These are phyloP conservation scores for Procavia capensis DNA, from an alignment of 2,113 vertebrate genomes.

Conservation along the genomic window DNA sequence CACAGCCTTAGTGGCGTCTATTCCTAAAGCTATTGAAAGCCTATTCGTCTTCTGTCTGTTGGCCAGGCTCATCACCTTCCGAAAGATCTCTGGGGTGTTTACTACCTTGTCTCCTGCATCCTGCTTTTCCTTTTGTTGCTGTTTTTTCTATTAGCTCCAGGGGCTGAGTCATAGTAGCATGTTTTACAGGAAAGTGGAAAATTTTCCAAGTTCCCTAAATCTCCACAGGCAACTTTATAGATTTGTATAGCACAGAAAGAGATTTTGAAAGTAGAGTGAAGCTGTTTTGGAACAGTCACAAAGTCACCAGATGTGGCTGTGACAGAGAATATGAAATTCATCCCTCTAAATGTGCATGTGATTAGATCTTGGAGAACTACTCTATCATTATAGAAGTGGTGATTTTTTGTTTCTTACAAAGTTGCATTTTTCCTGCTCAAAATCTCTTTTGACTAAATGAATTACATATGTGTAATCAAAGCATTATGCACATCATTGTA, in stretches of 20 bases:
- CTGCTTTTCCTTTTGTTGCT: background rate
- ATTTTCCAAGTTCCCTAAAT: conserved; percentile 21
- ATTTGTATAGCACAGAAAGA: conserved; percentile 17
- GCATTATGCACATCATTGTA: conserved; percentile 67
- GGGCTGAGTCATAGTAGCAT: conserved; percentile 24
- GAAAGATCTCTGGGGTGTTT: background rate
- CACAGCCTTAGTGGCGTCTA: background rate
- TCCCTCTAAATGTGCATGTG: conserved; percentile 73
- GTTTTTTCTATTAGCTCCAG: background rate
- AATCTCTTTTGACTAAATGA: conserved; percentile 78
- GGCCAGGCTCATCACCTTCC: background rate
- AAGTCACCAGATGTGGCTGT: conserved; percentile 73
- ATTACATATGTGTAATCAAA: conserved; percentile 82
- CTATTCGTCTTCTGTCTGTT: background rate
- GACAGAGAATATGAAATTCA: conserved; percentile 45
- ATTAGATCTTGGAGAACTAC: conserved; percentile 71
- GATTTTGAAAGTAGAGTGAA: conserved; percentile 38
- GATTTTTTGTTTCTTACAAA: conserved; percentile 50
- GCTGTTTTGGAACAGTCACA: conserved; percentile 34
- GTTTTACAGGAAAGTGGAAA: conserved; percentile 54
- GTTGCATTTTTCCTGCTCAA: conserved; percentile 71
- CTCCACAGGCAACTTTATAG: conserved; percentile 62
- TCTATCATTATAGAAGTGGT: conserved; percentile 74
- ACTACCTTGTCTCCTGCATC: background rate
- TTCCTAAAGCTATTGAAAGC: background rate